Conservation (phyloP, 2,797 vertebrate species). For the Phoebastria nigripes region DNA sequence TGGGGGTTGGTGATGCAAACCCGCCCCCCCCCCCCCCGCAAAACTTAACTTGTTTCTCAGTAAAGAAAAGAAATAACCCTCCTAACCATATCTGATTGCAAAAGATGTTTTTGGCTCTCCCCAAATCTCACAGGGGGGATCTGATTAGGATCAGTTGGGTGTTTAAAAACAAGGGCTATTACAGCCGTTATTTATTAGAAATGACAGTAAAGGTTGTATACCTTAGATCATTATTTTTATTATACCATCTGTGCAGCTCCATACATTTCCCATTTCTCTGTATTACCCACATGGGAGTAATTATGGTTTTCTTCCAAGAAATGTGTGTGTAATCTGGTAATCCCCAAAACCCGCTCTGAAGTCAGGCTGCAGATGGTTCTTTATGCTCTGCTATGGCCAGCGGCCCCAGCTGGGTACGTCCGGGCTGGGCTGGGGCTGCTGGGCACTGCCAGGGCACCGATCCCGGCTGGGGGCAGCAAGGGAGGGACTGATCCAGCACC, state of each 20-base stretch:
- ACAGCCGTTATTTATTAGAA: not conserved
- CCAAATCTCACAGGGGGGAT: not conserved
- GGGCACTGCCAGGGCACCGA: not conserved
- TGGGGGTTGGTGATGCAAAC: accelerated
- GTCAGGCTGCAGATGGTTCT: not conserved
- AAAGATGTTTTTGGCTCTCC: not conserved
- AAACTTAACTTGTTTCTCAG: not conserved
- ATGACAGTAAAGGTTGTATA: not conserved
- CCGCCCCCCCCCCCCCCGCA: too few species aligned
- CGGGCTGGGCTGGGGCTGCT: not conserved
- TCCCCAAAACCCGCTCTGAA: not conserved
- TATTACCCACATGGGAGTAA: not conserved
- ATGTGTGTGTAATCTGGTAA: not conserved
- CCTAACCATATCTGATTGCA: not conserved
- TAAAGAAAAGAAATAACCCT: not conserved
- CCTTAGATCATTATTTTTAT: not conserved
- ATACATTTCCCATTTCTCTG: not conserved
- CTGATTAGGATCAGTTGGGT: not conserved
- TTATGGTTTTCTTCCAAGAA: slow-evolving; percentile 34
- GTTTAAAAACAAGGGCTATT: not conserved
- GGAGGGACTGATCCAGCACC: not conserved
- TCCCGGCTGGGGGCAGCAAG: not conserved
- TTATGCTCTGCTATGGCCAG: accelerated
- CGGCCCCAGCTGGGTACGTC: not conserved
- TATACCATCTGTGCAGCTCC: not conserved